Evolutionary conservation across 2,113 vertebrate species (phyloP), one percentile per base, ranked within the genome.

Genomic region (Hippocampus zosterae): DNA sequence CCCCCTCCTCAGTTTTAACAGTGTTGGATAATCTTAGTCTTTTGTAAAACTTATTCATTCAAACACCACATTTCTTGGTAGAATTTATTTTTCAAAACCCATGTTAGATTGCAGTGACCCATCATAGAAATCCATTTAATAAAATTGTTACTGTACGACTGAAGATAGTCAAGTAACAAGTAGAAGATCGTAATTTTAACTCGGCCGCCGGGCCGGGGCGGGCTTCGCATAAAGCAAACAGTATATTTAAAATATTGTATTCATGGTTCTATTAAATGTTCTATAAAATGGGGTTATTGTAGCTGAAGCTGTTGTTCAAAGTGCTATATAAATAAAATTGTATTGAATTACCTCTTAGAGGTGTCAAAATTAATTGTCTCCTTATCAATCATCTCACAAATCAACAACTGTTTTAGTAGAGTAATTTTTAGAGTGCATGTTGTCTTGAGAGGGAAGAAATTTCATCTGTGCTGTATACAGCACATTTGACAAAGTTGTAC

Each of bases 101-200:
- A 70, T 79, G 73, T 23, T 77, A 85, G 89, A 91, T 91, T 91
- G 88, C 87, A 76, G 82, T 81, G 77, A 84, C 91, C 87, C 87
- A 84, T 91, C 87, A 85, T 87, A 88, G 83, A 85, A 89, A 42
- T 37, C 33, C 33, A 74, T 77, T 91, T 90, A 92, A 91, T 88
- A 85, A 82, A 67, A 44, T 82, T 85, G 85, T 72, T 74, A 76
- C 87, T 86, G 72, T 82, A 77, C 76, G 81, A 89, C 88, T 79
- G 80, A 76, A 88, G 83, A 81, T 62, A 8, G 33, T 37, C 33
- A 37, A 81, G 77, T 81, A 86, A 83, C 82, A 75, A 86, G 78
- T 85, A 81, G 82, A 82, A 86, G 87, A 13, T 2, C 88, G 77
- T 85, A 29, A 60, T 37, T 37, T n/a, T n/a, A n/a, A n/a, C n/a